phyloP scores from a whole-genome alignment of 2,113 vertebrate species.

The Apaloderma vittatum region DNA sequence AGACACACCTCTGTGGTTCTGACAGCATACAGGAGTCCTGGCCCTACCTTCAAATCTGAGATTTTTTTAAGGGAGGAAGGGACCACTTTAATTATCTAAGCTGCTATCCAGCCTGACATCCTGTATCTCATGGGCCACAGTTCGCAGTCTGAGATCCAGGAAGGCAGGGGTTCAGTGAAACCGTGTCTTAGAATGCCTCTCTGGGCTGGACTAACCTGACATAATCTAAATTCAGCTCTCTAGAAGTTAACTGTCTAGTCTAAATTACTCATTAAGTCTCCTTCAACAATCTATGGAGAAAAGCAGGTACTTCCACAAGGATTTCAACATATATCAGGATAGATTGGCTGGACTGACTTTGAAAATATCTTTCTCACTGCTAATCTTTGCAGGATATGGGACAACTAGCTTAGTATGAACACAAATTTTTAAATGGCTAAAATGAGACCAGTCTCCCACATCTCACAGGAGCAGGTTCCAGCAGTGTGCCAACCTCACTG shows the following conservation, averaged over 20 bases:
- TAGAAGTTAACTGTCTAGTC: not conserved
- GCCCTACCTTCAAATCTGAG: not conserved
- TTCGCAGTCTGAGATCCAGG: not conserved
- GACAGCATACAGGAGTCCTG: not conserved
- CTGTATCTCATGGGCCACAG: not conserved
- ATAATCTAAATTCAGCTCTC: not conserved
- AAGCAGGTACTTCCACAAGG: not conserved
- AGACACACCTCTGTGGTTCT: slow-evolving; percentile 20
- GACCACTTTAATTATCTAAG: not conserved
- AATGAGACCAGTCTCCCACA: not conserved
- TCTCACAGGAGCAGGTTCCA: not conserved
- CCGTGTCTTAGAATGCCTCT: not conserved
- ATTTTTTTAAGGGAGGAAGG: not conserved
- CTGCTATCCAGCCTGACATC: not conserved
- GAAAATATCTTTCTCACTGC: not conserved
- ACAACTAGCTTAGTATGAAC: not conserved
- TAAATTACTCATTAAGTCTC: not conserved
- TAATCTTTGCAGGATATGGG: not conserved
- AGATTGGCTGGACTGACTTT: not conserved
- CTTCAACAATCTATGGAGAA: not conserved
- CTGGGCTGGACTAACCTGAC: not conserved
- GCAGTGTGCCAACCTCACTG: not conserved
- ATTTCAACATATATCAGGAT: not conserved
- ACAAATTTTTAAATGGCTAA: not conserved
- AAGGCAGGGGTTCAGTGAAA: not conserved